Conservation (phyloP, 2,797 vertebrate genomes). For the Macropodus opercularis region DNA sequence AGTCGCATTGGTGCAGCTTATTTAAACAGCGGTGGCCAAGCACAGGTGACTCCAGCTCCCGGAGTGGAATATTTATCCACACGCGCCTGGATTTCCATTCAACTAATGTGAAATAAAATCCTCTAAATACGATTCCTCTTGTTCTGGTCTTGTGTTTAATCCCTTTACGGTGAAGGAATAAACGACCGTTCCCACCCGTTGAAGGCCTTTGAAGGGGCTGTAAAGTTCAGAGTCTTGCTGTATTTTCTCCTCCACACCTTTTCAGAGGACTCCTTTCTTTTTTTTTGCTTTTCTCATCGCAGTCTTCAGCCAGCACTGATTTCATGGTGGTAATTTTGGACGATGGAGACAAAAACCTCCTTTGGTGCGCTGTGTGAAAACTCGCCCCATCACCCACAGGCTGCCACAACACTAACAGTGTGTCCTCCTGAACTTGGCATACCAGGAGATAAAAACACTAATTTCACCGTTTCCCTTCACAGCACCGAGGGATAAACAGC, state of each 20-base stretch:
- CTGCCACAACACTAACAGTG: constrained; percentile 66
- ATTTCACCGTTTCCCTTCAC: constrained; percentile 60
- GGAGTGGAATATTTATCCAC: constrained; percentile 6
- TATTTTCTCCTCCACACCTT: constrained; percentile 49
- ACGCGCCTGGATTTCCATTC: constrained; percentile 14
- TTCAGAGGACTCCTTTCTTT: constrained; percentile 59
- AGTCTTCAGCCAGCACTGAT: constrained; percentile 71
- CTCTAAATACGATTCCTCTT: background rate
- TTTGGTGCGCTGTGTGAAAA: constrained; percentile 74
- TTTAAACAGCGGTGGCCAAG: constrained; percentile 50
- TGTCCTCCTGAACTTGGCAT: constrained; percentile 74
- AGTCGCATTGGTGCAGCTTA: constrained; percentile 33
- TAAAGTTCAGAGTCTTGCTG: constrained; percentile 51
- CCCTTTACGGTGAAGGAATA: constrained; percentile 2
- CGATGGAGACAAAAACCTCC: constrained; percentile 69
- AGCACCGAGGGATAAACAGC: constrained; percentile 35
- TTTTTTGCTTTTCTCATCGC: constrained; percentile 49
- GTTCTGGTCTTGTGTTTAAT: too few relatives aligned
- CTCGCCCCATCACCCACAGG: constrained; percentile 69
- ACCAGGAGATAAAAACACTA: constrained; percentile 56
- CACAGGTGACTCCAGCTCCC: constrained; percentile 68
- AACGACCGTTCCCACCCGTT: constrained; percentile 49
- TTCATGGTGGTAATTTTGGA: constrained; percentile 80
- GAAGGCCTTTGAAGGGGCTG: constrained; percentile 43
- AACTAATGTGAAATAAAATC: background rate